Conservation (phyloP, 2,888 invertebrate species). For the Autographa pulchrina region DNA sequence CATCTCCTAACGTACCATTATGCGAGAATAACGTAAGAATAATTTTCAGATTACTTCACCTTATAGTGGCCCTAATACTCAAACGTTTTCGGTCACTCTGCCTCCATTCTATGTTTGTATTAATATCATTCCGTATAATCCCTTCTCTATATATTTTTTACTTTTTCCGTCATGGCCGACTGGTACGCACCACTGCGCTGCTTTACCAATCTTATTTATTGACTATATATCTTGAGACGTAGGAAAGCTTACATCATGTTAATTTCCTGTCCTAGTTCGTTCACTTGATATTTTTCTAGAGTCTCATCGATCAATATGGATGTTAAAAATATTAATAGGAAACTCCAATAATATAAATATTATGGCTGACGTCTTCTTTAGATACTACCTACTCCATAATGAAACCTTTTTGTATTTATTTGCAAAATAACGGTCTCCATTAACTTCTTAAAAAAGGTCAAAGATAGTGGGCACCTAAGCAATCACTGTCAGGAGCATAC, state of each 20-base stretch:
- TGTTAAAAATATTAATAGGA: slow-evolving; percentile 55
- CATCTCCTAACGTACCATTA: not conserved
- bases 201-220: slow-evolving; percentile 87
- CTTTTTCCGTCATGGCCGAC: slow-evolving; percentile 74
- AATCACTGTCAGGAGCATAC: slow-evolving; percentile 60
- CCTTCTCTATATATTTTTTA: slow-evolving; percentile 73
- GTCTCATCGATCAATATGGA: slow-evolving; percentile 42
- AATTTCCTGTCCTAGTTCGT: slow-evolving; percentile 82
- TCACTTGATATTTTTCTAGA: slow-evolving; percentile 62
- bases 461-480: slow-evolving; percentile 43
- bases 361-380: slow-evolving; percentile 13
- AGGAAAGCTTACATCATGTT: slow-evolving; percentile 85
- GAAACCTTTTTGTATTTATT: slow-evolving; percentile 26
- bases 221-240: slow-evolving; percentile 75
- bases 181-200: slow-evolving; percentile 65
- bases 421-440: slow-evolving; percentile 35
- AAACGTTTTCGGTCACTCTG: not conserved
- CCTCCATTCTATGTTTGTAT: not conserved
- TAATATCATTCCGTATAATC: slow-evolving; percentile 24
- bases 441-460: slow-evolving; percentile 39
- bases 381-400: slow-evolving; percentile 15
- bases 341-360: slow-evolving; percentile 28
- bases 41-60: not conserved
- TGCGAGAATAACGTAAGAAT: not conserved
- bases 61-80: not conserved